Evolutionary conservation across 2,888 invertebrate genomes (phyloP), one percentile per base, ranked within the genome.

Genomic region (Synanthedon formicaeformis): DNA sequence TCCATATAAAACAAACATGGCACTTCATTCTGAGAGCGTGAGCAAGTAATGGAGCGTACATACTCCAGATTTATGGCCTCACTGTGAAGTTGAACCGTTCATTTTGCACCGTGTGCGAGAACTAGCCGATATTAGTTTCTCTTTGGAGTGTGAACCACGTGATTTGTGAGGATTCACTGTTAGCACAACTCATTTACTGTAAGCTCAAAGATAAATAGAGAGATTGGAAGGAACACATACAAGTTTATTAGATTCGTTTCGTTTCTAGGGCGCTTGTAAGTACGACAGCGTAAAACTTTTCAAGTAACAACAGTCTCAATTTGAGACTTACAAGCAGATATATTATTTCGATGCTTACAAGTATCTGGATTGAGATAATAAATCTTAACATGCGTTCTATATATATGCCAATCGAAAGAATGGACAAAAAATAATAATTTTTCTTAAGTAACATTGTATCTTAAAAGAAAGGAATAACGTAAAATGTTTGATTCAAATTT

Each of bases 21-120:
- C 16, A 49, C 49, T 18, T 16, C 49, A 49, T 12, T 49, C 49
- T 49, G 18, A 49, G 61, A 57, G 59, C 60, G 59, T 55, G 60
- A 59, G 59, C 63, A 62, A 65, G 71, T 73, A 74, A 75, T 73
- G 72, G 73, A 68, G 64, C 70, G 66, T 64, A 65, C 61, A 61
- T 60, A 57, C 60, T 65, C 60, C 61, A 70, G 69, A 73, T 75
- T 73, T 75, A 75, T 73, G 63, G 60, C 53, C 56, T 56, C 64
- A 58, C 63, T 64, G 58, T 60, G 61, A 58, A 56, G 45, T 45
- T 45, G 45, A 12, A 40, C 18, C 41, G 45, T 53, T 51, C 23
- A 52, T 54, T 52, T 56, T 48, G 27, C 40, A 41, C 18, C 45
- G 40, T 57, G 57, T 60, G 59, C 57, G 61, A 45, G 45, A 45